Evolutionary conservation across 1,140 invertebrate genomes (phyloP).

Genomic region (Neodiprion lecontei): DNA sequence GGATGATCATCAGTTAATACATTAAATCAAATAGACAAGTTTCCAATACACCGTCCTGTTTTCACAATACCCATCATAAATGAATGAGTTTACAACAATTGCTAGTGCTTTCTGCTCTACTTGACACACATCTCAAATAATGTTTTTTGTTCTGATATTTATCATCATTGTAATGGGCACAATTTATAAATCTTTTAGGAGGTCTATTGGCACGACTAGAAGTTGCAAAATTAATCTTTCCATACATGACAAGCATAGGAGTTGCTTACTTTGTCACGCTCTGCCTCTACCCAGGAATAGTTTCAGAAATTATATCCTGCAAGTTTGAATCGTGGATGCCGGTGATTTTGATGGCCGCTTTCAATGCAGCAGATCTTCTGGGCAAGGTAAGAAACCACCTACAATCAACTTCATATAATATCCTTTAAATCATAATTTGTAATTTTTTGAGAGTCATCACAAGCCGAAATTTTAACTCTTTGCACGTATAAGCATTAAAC

Average conservation of each 20-base stretch:
- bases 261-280: constrained; percentile 88
- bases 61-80: constrained; percentile 13
- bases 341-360: constrained; percentile 86
- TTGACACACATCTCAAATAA: no score
- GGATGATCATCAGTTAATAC: no score
- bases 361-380: constrained; percentile 85
- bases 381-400: constrained; percentile 71
- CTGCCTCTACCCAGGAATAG: constrained; percentile 87
- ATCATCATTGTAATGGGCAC: no score
- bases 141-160: no score
- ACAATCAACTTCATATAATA: not conserved
- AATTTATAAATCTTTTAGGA: constrained; percentile 55
- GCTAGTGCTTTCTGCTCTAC: no score
- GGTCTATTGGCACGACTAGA: constrained; percentile 74
- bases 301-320: constrained; percentile 86
- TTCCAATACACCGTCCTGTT: constrained; percentile 10
- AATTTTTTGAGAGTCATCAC: not conserved
- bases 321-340: constrained; percentile 88
- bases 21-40: constrained; percentile 15
- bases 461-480: not conserved
- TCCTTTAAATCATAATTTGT: not conserved
- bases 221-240: constrained; percentile 82
- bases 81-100: constrained; percentile 4
- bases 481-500: constrained; percentile 13
- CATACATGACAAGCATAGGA: constrained; percentile 87